Evolutionary conservation across 53 echinoderm and acorn worm species (phyloP), one percentile per base, ranked within the genome.

Genomic region (Apostichopus leukothele): DNA sequence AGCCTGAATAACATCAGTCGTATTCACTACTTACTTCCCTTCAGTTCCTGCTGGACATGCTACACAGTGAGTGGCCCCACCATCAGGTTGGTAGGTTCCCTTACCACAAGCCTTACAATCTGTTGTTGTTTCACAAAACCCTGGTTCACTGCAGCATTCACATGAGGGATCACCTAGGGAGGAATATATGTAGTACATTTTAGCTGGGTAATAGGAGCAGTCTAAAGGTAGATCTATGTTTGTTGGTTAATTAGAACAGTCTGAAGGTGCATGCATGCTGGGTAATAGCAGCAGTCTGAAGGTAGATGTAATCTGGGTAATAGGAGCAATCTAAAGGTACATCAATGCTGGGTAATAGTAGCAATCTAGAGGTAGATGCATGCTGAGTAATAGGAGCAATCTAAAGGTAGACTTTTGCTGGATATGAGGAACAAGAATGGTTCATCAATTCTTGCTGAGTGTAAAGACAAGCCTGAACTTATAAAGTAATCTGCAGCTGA

Each of bases 61-160:
- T 7, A 79, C 86, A 60, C 95, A 95, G 1, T 68, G 76, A 0
- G 81, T 93, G 67, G 90, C 71, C 12, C 89, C 90, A 23, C 21
- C 11, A 5, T 79, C 16, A 2, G 93, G 95, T 67, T 95, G 95
- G 76, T 88, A 95, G 3, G 89, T 84, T 5, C 95, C 95, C 57
- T 76, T 89, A 9, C 8, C 21, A 39, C 95, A 95, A 1, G 84
- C 50, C 12, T 52, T 52, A 50, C 95, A 95, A 9, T 88, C 78
- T 6, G 87, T 84, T 13, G 76, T 50, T 27, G 73, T 75, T 9
- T 22, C 14, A 16, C 90, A 84, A 54, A 25, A 51, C 0, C 90
- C 78, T 4, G 60, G 21, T 73, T 66, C 22, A 4, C 71, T 27
- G 53, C 94, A 94, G 73, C 94, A 94, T 54, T 60, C 88, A 90